phyloP scores from a whole-genome alignment of 2,797 vertebrate species.

The Micromesistius poutassou region DNA sequence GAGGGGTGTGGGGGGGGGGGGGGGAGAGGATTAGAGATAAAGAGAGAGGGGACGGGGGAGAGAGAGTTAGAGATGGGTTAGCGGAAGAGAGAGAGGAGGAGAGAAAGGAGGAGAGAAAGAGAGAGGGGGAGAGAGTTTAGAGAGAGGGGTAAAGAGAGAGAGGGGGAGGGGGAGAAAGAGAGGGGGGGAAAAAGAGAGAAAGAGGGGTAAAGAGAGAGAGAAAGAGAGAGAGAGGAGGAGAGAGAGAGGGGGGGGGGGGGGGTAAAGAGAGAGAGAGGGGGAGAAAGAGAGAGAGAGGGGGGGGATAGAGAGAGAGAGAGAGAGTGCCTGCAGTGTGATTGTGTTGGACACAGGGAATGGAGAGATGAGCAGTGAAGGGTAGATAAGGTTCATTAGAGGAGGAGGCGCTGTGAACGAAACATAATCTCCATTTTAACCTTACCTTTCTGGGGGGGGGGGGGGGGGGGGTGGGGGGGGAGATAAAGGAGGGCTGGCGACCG shows the following conservation, averaged over 20 bases:
- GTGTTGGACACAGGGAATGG: slow-evolving; percentile 37
- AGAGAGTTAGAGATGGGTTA: too few relatives aligned
- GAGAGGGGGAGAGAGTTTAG: too few relatives aligned
- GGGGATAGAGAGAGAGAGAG: not conserved
- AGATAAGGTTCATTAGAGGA: slow-evolving; percentile 73
- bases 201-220: too few relatives aligned
- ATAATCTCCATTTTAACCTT: slow-evolving; percentile 76
- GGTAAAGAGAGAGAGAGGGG: too few relatives aligned
- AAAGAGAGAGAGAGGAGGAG: not conserved
- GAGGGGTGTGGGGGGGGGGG: too few relatives aligned
- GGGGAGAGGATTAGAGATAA: not conserved
- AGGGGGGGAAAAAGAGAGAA: too few relatives aligned
- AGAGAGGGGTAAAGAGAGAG: not conserved
- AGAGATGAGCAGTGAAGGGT: slow-evolving; percentile 52
- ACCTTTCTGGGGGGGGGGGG: slow-evolving; percentile 60
- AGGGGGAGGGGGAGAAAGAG: not conserved
- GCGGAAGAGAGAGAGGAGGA: too few relatives aligned
- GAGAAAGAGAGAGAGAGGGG: not conserved
- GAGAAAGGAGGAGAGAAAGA: too few relatives aligned
- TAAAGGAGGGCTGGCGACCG: slow-evolving; percentile 58
- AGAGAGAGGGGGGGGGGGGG: too few relatives aligned
- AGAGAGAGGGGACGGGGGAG: too few relatives aligned
- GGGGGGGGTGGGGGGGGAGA: slow-evolving; percentile 53
- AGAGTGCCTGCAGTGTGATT: slow-evolving; percentile 32
- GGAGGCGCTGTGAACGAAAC: slow-evolving; percentile 58